Base-by-base conservation (phyloP, 2,797 vertebrate genomes). In the Silurus lanzhouensis region DNA sequence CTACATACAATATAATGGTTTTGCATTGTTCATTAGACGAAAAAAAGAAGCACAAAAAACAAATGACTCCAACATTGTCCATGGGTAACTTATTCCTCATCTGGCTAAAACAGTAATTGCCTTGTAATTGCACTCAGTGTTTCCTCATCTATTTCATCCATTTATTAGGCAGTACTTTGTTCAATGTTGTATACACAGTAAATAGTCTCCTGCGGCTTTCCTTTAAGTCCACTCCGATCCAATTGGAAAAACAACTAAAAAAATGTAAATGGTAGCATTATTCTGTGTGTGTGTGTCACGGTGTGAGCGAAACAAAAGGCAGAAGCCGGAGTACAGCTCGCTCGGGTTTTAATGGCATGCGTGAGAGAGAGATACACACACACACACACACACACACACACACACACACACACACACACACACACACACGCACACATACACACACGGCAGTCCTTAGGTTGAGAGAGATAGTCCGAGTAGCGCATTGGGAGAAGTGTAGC, bases 91-190 rank as follows among this genome's bases (percentile, higher is more conserved):
- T 31, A 31, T 64, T 68, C 1, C 61, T 66, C 48, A 38, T 67
- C 61, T 8, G n/a, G 12, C 60, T 64, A 6, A 27, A 25, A 38
- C 46, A 66, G 58, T 66, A 55, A 76, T n/a, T 76, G 71, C 17
- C 44, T 64, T 31, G 60, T 64, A 52, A 63, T 70, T 61, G 68
- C 14, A 61, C 38, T 17, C 44, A 27, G 61, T 25, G 38, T 64
- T 22, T 64, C 19, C 3, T 46, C 15, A 48, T 75, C 58, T 13
- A 0, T 52, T 55, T 46, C 15, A 48, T 75, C 58, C 19, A 0
- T 52, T 55, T 83, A 83, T 72, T 83, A 64, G 17, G 71, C 60
- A 83, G n/a, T 38, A 27, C 19, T 61, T 55, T 58, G 74, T 76
- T 58, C 19, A 55, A 76, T 76, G 25, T 76, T 58, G 15, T 58